Evolutionary conservation across 2,797 vertebrate genomes (phyloP).

Genomic region (Agapornis canus): DNA sequence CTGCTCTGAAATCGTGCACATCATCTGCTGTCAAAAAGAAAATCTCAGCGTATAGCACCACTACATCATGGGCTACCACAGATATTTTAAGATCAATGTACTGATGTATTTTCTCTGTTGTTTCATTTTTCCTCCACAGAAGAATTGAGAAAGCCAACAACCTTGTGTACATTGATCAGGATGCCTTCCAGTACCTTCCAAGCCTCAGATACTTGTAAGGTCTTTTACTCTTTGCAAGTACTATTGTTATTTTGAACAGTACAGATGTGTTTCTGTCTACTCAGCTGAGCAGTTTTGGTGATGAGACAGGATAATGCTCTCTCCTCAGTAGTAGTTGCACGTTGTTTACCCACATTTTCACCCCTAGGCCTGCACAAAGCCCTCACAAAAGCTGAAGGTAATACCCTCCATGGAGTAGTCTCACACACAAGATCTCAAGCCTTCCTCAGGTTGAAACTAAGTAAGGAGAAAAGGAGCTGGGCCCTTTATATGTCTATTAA

Average conservation of each 20-base stretch:
- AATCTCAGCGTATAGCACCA: background rate
- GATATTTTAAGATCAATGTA: background rate
- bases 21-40: background rate
- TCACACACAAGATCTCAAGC: background rate
- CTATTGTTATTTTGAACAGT: background rate
- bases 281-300: background rate
- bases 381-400: background rate
- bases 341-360: background rate
- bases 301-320: background rate
- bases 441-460: background rate
- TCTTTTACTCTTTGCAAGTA: background rate
- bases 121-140: slow-evolving; percentile 77
- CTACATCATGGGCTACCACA: background rate
- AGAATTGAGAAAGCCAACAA: slow-evolving; percentile 90
- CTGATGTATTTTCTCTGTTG: background rate
- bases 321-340: background rate
- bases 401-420: background rate
- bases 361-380: background rate
- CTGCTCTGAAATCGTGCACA: background rate
- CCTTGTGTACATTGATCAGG: slow-evolving; percentile 82
- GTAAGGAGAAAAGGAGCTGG: background rate
- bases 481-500: background rate
- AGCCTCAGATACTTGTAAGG: slow-evolving; percentile 91
- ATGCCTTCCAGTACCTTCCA: slow-evolving; percentile 87
- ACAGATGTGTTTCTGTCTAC: background rate